Base-by-base conservation (phyloP, 2,888 invertebrate genomes). In the Drosophila hamatofila region DNA sequence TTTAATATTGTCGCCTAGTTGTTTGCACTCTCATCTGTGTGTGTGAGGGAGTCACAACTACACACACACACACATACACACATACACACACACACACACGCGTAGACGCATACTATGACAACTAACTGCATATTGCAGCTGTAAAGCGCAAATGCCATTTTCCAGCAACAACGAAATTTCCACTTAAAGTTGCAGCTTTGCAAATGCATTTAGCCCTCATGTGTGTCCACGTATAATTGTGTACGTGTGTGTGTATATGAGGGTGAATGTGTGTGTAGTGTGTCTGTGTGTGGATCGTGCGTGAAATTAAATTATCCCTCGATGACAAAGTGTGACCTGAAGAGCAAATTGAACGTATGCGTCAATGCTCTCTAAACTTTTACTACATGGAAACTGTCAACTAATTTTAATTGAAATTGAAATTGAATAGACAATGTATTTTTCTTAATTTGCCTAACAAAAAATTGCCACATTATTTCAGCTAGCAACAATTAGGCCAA, bases 131-230 rank as follows among this genome's bases (percentile, higher is more conserved):
- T 73, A 72, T 76, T 83, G 72, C 61, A 72, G 39, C 51, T 79
- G 68, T 63, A 72, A 82, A 76, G 74, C 73, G 72, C 57, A 75
- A 78, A 78, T 73, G 72, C 55, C 65, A 74, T 69, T 78, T 69
- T 44, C 48, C 46, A 63, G 30, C 49, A 48, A 42, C 51, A 44
- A 11, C 54, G 55, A 64, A 74, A 55, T 71, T 64, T 65, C 35
- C 48, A 39, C 23, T 66, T 18, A 59, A 58, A 74, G 49, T 63
- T 75, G 78, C 67, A 71, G 65, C 67, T 87, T 83, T 84, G 75
- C 78, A 82, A 87, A 87, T 83, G 51, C 54, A 60, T 63, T 85
- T 70, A 41, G 39, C 57, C 41, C 64, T 71, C 16, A 9, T 25
- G n/a, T 48, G 46, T n/a, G n/a, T 48, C n/a, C 72, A 16, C 18